These are phyloP conservation scores for Tachyglossus aculeatus DNA, from an alignment of 2,797 vertebrate genomes.

Conservation along the genomic window DNA sequence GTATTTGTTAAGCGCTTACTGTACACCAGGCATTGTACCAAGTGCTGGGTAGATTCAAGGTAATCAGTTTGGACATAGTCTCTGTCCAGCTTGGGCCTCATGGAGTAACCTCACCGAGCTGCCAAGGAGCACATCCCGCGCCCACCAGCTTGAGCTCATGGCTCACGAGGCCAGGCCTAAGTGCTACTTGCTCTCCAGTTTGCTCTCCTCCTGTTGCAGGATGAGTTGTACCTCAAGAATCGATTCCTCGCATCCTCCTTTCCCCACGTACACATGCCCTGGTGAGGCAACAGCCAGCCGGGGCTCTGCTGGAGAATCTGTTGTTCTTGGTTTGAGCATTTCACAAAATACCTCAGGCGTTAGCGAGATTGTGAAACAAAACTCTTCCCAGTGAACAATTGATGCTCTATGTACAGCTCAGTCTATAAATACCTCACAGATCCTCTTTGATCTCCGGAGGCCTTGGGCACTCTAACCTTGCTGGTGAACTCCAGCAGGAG, in stretches of 20 bases:
- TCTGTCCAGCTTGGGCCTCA: too few species aligned
- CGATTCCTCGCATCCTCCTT: constrained; percentile 35
- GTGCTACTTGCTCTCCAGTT: too few species aligned
- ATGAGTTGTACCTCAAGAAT: constrained; percentile 52
- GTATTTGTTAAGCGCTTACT: too few species aligned
- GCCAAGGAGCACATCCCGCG: too few species aligned
- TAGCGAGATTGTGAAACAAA: constrained; percentile 41
- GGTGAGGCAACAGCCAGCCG: constrained; percentile 1
- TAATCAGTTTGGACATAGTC: too few species aligned
- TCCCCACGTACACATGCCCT: constrained; percentile 14
- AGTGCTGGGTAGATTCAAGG: too few species aligned
- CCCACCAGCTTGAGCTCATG: too few species aligned
- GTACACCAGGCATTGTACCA: too few species aligned
- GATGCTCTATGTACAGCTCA: constrained; percentile 50
- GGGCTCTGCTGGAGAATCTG: not conserved
- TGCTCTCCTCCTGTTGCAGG: constrained; percentile 51
- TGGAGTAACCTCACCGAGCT: too few species aligned
- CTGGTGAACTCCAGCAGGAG: too few species aligned
- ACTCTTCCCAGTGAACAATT: constrained; percentile 35
- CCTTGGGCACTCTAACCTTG: constrained; percentile 14
- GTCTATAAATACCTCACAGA: constrained; percentile 59
- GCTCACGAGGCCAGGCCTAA: too few species aligned
- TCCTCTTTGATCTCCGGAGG: constrained; percentile 50
- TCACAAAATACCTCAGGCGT: constrained; percentile 14
- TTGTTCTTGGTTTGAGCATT: not conserved